Conservation (phyloP, 2,113 vertebrate genomes). For the Pygoscelis antarcticus region DNA sequence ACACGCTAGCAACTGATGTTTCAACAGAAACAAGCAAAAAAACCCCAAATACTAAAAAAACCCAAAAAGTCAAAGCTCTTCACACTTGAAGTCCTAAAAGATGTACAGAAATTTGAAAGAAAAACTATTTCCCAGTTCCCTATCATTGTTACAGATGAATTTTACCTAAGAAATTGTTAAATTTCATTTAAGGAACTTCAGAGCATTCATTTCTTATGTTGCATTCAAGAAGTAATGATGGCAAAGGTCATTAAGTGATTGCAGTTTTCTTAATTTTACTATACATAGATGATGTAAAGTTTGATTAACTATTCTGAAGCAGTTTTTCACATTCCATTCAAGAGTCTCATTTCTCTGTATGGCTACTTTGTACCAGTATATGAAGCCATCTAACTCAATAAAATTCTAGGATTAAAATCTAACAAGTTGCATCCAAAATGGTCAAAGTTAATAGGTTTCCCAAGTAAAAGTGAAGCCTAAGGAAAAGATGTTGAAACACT, state of each 20-base stretch:
- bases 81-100: neutral
- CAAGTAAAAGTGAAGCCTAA: neutral
- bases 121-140: neutral
- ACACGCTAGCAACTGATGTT: neutral
- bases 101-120: neutral
- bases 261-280: neutral
- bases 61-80: neutral
- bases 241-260: neutral
- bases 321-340: neutral
- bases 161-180: neutral
- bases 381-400: neutral
- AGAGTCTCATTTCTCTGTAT: neutral
- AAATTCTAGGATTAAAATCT: neutral
- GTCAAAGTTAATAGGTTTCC: neutral
- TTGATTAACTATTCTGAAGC: neutral
- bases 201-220: neutral
- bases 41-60: neutral
- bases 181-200: neutral
- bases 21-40: neutral
- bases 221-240: neutral
- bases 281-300: neutral
- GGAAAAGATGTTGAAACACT: neutral
- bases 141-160: neutral
- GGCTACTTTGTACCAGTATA: neutral
- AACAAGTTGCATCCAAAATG: neutral